phyloP scores from a whole-genome alignment of 1,140 invertebrate genomes.

The Metaphire vulgaris region DNA sequence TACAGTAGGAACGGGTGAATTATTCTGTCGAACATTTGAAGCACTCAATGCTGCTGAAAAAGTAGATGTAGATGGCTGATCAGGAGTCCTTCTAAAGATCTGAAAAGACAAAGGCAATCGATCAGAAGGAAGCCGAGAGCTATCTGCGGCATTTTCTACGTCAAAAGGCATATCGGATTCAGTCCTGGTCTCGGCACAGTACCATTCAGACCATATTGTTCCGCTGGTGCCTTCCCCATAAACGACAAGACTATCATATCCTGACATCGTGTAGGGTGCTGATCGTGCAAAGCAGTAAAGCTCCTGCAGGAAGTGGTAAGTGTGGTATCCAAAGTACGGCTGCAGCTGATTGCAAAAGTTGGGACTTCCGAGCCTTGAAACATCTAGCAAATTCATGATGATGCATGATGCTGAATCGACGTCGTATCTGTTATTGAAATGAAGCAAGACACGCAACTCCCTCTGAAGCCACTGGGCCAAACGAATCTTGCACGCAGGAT shows the following conservation, averaged over 20 bases:
- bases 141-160: neutral
- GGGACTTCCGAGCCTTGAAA: constrained; percentile 65
- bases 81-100: neutral
- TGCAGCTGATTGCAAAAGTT: constrained; percentile 61
- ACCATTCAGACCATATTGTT: neutral
- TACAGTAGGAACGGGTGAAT: too few relatives aligned
- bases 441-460: constrained; percentile 67
- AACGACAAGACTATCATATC: neutral
- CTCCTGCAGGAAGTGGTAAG: constrained; percentile 71
- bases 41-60: too few relatives aligned
- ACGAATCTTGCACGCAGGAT: constrained; percentile 70
- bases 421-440: constrained; percentile 55
- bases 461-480: constrained; percentile 80
- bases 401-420: constrained; percentile 61
- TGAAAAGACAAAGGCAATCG: neutral
- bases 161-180: neutral
- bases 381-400: constrained; percentile 64
- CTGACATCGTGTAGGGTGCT: neutral
- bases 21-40: too few relatives aligned
- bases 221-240: neutral
- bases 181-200: neutral
- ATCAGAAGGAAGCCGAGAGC: neutral
- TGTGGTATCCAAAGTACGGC: constrained; percentile 48
- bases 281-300: neutral
- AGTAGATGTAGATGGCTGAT: neutral